phyloP scores from a whole-genome alignment of 2,888 invertebrate species.

The Drosophila mimetica region DNA sequence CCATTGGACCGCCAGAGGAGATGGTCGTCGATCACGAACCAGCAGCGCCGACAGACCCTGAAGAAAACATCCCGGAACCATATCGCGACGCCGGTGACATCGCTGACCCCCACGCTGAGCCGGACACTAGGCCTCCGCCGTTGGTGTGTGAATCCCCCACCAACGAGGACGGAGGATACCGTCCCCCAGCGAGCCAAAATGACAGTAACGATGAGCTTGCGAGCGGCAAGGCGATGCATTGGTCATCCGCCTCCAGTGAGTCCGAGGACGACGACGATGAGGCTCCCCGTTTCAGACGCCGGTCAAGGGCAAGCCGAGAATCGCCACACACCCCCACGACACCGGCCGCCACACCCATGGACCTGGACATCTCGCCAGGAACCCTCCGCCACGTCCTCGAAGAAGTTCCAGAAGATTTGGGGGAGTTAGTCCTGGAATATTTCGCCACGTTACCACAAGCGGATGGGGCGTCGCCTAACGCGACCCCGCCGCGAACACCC shows the following conservation, averaged over 20 bases:
- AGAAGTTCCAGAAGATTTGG: not conserved
- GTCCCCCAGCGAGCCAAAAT: not conserved
- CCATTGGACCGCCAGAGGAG: not conserved
- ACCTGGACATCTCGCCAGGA: not conserved
- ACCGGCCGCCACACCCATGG: not conserved
- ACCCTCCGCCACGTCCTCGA: not conserved
- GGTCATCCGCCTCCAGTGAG: constrained; percentile 1
- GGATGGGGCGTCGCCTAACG: no score
- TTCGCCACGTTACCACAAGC: no score
- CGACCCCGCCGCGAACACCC: no score
- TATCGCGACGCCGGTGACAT: not conserved
- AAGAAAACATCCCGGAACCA: not conserved
- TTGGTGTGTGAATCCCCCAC: not conserved
- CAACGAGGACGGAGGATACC: constrained; percentile 2
- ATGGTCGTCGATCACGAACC: not conserved
- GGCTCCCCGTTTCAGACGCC: not conserved
- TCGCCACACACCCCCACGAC: not conserved
- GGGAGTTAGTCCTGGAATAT: not conserved
- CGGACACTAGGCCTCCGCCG: not conserved
- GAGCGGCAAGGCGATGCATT: not conserved
- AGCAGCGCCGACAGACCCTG: not conserved
- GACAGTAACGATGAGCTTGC: not conserved
- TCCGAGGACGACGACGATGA: not conserved
- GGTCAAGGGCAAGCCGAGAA: not conserved
- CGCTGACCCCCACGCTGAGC: not conserved